Evolutionary conservation across 2,888 invertebrate species (phyloP).

Genomic region (Girardia tigrina): DNA sequence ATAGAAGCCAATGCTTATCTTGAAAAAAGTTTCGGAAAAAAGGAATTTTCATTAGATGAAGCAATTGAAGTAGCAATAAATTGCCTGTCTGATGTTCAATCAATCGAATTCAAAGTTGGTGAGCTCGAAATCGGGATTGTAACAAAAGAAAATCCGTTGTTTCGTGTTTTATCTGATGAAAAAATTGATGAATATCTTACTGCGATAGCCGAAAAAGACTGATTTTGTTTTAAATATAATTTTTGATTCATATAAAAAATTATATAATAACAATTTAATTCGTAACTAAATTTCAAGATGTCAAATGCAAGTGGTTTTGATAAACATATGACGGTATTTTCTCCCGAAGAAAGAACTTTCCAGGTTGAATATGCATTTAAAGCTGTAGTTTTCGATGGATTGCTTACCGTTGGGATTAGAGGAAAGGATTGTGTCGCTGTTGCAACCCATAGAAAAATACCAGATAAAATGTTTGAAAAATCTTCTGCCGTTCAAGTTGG

Average conservation of each 20-base stretch:
- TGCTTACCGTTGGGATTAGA: conserved; percentile 87
- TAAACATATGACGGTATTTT: no score
- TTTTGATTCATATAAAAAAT: no score
- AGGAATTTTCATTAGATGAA: conserved; percentile 63
- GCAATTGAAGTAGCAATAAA: conserved; percentile 71
- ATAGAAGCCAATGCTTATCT: conserved; percentile 86
- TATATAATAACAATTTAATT: no score
- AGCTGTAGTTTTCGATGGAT: conserved; percentile 90
- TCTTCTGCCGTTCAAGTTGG: no score
- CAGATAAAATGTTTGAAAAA: conserved; percentile 86
- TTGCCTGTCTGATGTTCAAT: conserved; percentile 76
- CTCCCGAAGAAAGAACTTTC: no score
- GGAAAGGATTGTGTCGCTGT: conserved; percentile 81
- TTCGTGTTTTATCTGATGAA: no score
- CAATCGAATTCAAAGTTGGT: conserved; percentile 87
- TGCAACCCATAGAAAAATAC: conserved; percentile 96
- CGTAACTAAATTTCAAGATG: no score
- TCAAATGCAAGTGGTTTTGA: no score
- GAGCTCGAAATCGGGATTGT: conserved; percentile 92
- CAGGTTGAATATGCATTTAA: conserved; percentile 99
- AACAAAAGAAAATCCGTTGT: conserved; percentile 64
- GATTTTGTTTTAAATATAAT: no score
- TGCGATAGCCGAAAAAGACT: no score
- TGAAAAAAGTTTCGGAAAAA: conserved; percentile 66
- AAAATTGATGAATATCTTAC: no score